Conservation (phyloP, 2,888 invertebrate species). For the Melinopterus prodromus region DNA sequence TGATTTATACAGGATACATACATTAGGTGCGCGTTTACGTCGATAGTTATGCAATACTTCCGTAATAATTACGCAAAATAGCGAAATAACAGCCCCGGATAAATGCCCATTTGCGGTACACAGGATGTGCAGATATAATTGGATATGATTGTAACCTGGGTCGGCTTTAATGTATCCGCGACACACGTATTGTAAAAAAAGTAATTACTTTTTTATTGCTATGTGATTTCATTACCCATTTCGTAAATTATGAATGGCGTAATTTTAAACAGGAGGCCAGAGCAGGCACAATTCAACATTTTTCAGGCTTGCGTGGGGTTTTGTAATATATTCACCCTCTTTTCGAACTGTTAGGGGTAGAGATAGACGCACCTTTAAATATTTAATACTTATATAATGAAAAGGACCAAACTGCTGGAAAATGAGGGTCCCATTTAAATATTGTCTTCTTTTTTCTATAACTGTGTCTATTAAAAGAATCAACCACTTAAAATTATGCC, state of each 20-base stretch:
- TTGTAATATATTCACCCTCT: background rate
- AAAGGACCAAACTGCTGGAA: background rate
- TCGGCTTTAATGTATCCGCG: background rate
- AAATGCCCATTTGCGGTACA: background rate
- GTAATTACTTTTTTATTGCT: background rate
- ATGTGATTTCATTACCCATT: background rate
- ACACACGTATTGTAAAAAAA: background rate
- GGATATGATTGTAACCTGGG: background rate
- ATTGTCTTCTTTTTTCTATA: too few relatives aligned
- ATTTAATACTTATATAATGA: background rate
- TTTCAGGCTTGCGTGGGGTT: background rate
- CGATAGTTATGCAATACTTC: background rate
- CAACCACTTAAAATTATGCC: too few relatives aligned
- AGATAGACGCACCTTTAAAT: background rate
- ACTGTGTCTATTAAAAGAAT: too few relatives aligned
- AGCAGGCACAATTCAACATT: background rate
- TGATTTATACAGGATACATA: background rate
- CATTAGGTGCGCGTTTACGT: background rate
- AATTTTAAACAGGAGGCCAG: background rate
- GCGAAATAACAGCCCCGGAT: background rate
- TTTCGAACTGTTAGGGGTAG: background rate
- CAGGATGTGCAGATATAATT: slow-evolving; percentile 4
- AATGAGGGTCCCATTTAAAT: background rate
- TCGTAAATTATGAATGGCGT: background rate
- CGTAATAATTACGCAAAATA: background rate